Conservation (phyloP, 2,888 invertebrate species). For the Drosophila incognita region DNA sequence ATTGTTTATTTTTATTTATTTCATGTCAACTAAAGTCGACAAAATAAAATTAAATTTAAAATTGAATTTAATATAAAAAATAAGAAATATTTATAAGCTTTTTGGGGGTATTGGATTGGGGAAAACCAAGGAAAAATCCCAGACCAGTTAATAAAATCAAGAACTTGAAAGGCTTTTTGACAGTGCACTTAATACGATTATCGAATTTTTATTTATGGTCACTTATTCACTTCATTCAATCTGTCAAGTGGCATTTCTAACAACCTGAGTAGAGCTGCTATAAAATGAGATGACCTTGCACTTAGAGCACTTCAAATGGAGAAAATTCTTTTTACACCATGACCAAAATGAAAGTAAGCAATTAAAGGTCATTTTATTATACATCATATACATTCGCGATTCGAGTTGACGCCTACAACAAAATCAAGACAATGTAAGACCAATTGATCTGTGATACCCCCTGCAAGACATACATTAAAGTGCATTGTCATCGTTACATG, state of each 20-base stretch:
- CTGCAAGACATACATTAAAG: not conserved
- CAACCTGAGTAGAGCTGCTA: no score
- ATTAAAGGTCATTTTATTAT: no score
- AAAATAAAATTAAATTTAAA: no score
- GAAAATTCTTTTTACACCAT: no score
- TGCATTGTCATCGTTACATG: constrained; percentile 29
- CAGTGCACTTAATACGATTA: not conserved
- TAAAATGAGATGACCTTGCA: no score
- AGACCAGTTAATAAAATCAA: not conserved
- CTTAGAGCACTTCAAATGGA: no score
- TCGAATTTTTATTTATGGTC: not conserved
- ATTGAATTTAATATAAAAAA: no score
- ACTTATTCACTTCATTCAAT: not conserved
- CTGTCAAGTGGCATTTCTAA: not conserved
- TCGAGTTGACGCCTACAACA: not conserved
- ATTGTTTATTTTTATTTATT: no score
- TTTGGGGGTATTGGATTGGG: not conserved
- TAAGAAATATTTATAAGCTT: no score
- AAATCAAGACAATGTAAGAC: not conserved
- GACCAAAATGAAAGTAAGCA: no score
- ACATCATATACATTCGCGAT: not conserved
- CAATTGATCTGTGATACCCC: not conserved
- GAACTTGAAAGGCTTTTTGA: not conserved
- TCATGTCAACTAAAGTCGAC: no score
- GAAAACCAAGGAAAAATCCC: not conserved